Base-by-base conservation (phyloP, 2,797 vertebrate genomes). In the Trachurus trachurus region DNA sequence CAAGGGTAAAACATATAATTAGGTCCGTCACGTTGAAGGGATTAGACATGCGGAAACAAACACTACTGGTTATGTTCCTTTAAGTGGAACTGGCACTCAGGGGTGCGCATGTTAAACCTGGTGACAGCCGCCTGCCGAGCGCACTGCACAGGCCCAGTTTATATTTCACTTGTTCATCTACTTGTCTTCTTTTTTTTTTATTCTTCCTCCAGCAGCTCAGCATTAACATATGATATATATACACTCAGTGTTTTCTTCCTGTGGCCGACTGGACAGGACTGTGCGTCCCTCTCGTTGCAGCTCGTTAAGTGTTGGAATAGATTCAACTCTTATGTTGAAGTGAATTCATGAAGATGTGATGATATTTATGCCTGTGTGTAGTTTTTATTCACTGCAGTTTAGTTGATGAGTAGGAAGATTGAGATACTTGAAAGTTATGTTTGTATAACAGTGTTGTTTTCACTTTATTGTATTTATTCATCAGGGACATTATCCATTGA, bases 1-100 rank as follows among this genome's bases (percentile, higher is more conserved):
- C 19, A 10, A 34, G 68, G 50, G 56, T 80, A 75, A 85, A 87
- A 70, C 80, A 60, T 85, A 61, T 85, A 84, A 92, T 91, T 88
- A 87, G 66, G n/a, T 76, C 42, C n/a, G 9, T 81, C 76, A 67
- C 6, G 53, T 57, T 78, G 75, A 86, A 76, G 63, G 73, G 82
- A 82, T 84, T 70, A 83, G 76, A 84, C 76, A 73, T 45, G 82
- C 22, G 16, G 80, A 87, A 80, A 87, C 66, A 87, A 83, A 77
- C 74, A 44, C 42, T 37, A 40, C 50, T 69, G 67, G 40, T 81
- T 82, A 12, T 57, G 52, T 78, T 80, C 40, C 50, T 70, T 42
- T 69, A 26, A 63, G 80, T 76, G 69, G 76, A 82, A 58, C 64
- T 40, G 69, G 47, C 73, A 65, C 73, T 75, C 44, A 13, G 47